Percentiles rank a stretch among this genome's conserved stretches.
Conservation (phyloP, 2,797 vertebrate species). For the Enteromius radiatus region DNA sequence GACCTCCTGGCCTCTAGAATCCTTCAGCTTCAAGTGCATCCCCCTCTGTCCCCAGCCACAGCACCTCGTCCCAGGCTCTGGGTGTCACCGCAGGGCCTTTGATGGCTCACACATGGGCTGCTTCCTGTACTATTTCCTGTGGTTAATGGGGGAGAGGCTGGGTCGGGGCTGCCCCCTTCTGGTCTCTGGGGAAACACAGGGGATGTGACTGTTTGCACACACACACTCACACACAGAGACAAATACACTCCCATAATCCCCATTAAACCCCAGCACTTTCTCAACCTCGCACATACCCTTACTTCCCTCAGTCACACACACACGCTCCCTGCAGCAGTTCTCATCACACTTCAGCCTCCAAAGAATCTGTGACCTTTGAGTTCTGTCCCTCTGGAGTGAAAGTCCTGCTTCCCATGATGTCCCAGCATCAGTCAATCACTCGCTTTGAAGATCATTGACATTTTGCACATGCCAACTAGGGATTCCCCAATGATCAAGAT, state of each 20-base stretch:
- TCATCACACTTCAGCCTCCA: constrained; percentile 27
- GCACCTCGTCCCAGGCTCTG: constrained; percentile 49
- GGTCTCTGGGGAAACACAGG: constrained; percentile 30
- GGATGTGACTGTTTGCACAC: constrained; percentile 47
- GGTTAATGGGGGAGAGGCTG: constrained; percentile 42
- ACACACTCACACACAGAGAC: constrained; percentile 30
- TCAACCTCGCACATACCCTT: constrained; percentile 36
- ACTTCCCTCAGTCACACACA: constrained; percentile 37
- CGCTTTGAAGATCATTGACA: neutral
- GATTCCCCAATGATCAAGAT: neutral
- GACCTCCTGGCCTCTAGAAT: constrained; percentile 44
- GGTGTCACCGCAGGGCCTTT: constrained; percentile 56
- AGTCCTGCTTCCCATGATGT: constrained; percentile 36
- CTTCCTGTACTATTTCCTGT: constrained; percentile 57
- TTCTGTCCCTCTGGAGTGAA: constrained; percentile 21
- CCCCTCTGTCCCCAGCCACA: constrained; percentile 27
- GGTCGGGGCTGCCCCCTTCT: constrained; percentile 36
- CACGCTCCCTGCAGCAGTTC: constrained; percentile 42
- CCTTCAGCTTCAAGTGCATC: constrained; percentile 17
- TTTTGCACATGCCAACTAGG: neutral
- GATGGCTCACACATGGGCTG: constrained; percentile 57
- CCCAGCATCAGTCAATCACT: constrained; percentile 11
- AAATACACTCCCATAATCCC: constrained; percentile 31
- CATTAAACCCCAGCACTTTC: constrained; percentile 21
- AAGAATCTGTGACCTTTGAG: constrained; percentile 19